Evolutionary conservation across 1,140 invertebrate genomes (phyloP).

Genomic region (Pseudobourletiella spinata): DNA sequence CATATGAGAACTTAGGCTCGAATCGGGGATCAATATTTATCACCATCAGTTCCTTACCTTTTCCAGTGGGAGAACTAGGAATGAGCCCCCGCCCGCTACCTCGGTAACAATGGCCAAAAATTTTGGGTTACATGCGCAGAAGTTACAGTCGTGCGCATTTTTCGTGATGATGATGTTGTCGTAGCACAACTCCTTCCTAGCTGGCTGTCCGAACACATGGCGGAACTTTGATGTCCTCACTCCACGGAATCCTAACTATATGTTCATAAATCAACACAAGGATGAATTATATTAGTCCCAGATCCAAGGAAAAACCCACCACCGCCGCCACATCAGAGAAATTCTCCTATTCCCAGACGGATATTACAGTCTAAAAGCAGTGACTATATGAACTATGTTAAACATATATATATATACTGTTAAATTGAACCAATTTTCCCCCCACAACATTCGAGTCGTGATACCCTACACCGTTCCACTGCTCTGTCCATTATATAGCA

Average conservation of each 20-base stretch:
- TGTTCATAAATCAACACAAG: background rate
- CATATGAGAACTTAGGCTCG: background rate
- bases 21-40: background rate
- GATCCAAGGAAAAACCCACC: background rate
- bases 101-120: constrained; percentile 88
- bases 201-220: constrained; percentile 81
- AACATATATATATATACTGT: background rate
- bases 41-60: constrained; percentile 50
- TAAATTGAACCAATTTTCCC: background rate
- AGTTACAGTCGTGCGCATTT: constrained; percentile 83
- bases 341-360: background rate
- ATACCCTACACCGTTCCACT: too few relatives aligned
- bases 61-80: constrained; percentile 79
- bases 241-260: constrained; percentile 69
- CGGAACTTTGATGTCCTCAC: constrained; percentile 83
- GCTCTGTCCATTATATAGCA: too few relatives aligned
- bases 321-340: background rate
- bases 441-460: too few relatives aligned
- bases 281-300: background rate
- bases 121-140: constrained; percentile 88
- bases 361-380: background rate
- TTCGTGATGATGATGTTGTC: constrained; percentile 88
- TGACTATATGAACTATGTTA: background rate
- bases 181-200: constrained; percentile 80
- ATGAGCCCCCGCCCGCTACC: constrained; percentile 86